Conservation (phyloP, 2,113 vertebrate genomes). For the Nothoprocta perdicaria region DNA sequence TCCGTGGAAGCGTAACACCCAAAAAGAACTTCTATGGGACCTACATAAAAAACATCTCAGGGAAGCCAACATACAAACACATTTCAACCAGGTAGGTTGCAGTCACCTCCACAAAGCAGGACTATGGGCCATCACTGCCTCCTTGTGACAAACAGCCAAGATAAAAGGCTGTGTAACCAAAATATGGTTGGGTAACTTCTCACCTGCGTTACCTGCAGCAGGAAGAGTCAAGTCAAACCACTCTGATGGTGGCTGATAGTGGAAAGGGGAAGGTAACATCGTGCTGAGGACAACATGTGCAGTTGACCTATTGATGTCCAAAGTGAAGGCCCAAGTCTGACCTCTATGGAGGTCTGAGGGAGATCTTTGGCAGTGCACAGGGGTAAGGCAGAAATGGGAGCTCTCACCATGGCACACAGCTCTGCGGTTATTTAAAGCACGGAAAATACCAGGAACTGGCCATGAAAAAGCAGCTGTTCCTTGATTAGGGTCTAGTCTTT, state of each 20-base stretch:
- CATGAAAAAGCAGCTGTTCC: background rate
- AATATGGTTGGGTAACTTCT: background rate
- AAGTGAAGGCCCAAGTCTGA: background rate
- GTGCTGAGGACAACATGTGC: background rate
- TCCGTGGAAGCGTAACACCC: background rate
- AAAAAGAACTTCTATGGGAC: background rate
- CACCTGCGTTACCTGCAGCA: background rate
- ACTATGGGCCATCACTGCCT: background rate
- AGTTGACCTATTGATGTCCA: background rate
- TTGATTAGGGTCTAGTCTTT: background rate
- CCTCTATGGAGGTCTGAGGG: background rate
- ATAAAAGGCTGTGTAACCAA: background rate
- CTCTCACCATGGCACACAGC: accelerated
- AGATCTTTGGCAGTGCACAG: background rate
- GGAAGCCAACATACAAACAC: background rate
- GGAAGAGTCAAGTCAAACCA: background rate
- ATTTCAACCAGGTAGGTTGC: background rate
- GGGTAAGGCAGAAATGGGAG: background rate
- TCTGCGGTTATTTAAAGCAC: constrained; percentile 41
- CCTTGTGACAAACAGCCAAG: background rate
- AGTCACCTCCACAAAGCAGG: background rate
- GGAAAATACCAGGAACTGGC: constrained; percentile 17
- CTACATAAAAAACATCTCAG: background rate
- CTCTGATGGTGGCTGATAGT: accelerated
- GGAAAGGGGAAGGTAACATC: background rate